phyloP scores from a whole-genome alignment of 2,797 vertebrate species.

The Micrastur ruficollis region DNA sequence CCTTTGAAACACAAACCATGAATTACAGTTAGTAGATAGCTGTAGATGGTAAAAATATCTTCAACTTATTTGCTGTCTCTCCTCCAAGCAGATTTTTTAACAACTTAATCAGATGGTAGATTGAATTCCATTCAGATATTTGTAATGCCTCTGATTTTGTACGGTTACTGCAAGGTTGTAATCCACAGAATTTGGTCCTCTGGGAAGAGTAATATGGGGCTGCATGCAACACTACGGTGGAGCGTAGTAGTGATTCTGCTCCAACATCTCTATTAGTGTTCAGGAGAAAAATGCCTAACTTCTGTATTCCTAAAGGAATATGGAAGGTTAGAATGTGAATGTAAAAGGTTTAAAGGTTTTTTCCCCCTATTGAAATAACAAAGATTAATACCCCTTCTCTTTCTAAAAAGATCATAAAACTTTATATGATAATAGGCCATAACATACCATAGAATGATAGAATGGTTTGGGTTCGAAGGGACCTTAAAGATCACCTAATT shows the following conservation, averaged over 20 bases:
- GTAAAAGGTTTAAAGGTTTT: neutral
- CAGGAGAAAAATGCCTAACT: neutral
- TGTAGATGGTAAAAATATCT: neutral
- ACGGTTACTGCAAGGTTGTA: neutral
- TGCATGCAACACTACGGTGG: neutral
- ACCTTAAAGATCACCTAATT: too few relatives aligned
- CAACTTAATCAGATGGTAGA: neutral
- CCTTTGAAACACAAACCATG: neutral
- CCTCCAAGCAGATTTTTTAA: neutral
- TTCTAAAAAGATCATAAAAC: neutral
- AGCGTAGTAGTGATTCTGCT: neutral
- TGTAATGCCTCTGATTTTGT: neutral
- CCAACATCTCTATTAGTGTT: neutral
- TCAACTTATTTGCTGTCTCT: neutral
- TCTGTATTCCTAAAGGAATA: neutral
- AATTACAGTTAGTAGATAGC: neutral
- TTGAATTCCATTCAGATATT: neutral
- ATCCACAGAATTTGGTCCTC: neutral
- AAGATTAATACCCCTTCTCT: neutral
- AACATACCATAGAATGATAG: neutral
- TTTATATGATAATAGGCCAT: neutral
- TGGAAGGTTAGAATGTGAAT: neutral
- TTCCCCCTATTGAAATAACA: neutral
- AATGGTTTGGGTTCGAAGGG: too few relatives aligned
- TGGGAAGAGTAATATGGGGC: neutral